These are phyloP conservation scores for Thysanoteuthis rhombus DNA, from an alignment of 2,888 invertebrate genomes.

Conservation along the genomic window DNA sequence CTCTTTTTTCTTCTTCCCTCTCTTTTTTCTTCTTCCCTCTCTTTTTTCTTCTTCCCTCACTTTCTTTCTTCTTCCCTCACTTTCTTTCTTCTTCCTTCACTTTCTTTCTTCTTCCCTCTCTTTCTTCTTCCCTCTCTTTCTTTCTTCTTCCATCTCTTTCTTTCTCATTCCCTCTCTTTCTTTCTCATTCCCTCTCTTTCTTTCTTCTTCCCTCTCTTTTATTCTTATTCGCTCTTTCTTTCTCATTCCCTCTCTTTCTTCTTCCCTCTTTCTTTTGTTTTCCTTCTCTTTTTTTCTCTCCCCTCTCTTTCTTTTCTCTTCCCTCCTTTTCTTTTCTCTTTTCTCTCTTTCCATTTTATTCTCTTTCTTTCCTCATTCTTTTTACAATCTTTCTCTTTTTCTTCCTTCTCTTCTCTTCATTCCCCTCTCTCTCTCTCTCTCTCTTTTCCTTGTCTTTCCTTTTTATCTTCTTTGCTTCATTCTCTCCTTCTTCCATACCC, in stretches of 20 bases:
- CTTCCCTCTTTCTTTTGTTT: neutral
- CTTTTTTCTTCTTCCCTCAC: neutral
- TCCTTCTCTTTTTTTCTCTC: neutral
- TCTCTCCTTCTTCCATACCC: neutral
- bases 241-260: fast-evolving
- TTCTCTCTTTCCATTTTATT: neutral
- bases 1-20: too few relatives aligned
- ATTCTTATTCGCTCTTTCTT: neutral
- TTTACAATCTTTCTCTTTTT: too few relatives aligned
- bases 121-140: neutral
- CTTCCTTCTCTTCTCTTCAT: neutral
- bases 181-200: neutral
- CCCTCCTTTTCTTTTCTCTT: neutral
- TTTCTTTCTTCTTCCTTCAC: neutral
- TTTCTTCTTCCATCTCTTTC: neutral
- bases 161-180: neutral
- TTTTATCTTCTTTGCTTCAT: too few relatives aligned
- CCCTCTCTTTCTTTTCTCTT: neutral
- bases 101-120: neutral
- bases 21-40: neutral
- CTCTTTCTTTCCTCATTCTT: neutral
- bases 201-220: neutral
- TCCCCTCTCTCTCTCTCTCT: neutral
- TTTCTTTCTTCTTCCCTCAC: neutral
- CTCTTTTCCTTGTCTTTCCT: neutral